Percentiles rank a stretch among this genome's conserved stretches.
phyloP scores from a whole-genome alignment of 2,888 invertebrate genomes.

The Protophormia terraenovae region DNA sequence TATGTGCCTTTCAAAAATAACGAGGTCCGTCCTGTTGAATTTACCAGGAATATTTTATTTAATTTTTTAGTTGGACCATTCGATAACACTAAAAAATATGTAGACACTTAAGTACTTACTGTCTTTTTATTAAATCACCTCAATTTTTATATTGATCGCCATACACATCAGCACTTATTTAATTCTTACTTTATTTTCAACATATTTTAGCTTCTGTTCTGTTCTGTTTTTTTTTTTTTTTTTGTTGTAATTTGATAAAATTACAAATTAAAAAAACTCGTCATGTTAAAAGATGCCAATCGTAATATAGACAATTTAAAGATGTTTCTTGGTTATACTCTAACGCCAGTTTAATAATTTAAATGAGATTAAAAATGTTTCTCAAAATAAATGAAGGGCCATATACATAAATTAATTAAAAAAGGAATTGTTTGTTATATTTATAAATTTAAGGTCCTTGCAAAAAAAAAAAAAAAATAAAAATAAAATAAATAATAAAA shows the following conservation, averaged over 20 bases:
- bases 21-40: no score
- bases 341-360: slow-evolving; percentile 49
- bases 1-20: no score
- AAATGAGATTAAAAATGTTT: slow-evolving; percentile 47
- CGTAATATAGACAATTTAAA: slow-evolving; percentile 53
- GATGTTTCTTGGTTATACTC: slow-evolving; percentile 22
- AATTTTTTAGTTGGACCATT: no score
- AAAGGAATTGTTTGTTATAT: slow-evolving; percentile 63
- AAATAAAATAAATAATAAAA: neutral
- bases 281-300: slow-evolving; percentile 58
- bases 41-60: no score
- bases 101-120: no score
- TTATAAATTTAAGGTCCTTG: slow-evolving; percentile 57
- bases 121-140: neutral
- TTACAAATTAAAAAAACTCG: slow-evolving; percentile 5
- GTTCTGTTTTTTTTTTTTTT: neutral
- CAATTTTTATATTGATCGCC: neutral
- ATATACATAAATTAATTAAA: slow-evolving; percentile 30
- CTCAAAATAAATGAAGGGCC: slow-evolving; percentile 46
- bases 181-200: slow-evolving; percentile 33
- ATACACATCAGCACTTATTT: slow-evolving; percentile 28
- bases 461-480: slow-evolving; percentile 12
- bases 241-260: no score
- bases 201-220: neutral
- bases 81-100: no score